These are phyloP conservation scores for Sebastes hubbsi DNA, from an alignment of 2,797 vertebrate genomes.

Conservation along the genomic window DNA sequence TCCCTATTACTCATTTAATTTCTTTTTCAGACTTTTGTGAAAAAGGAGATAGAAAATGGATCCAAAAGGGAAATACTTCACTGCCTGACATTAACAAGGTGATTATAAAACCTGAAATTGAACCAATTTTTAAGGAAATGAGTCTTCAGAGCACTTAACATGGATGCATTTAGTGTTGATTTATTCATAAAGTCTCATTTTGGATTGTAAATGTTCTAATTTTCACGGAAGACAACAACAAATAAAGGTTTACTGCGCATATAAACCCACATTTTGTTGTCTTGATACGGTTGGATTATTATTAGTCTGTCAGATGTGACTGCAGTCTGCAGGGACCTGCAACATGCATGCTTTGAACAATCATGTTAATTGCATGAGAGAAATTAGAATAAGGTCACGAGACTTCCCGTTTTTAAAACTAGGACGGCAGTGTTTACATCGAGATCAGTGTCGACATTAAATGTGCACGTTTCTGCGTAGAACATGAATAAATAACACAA, in stretches of 20 bases:
- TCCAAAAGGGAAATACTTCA: not conserved
- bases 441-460: not conserved
- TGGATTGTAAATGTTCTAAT: conserved; percentile 12
- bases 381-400: not conserved
- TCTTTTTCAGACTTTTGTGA: not conserved
- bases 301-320: not conserved
- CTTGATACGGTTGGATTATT: not conserved
- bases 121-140: conserved; percentile 5
- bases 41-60: not conserved
- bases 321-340: not conserved
- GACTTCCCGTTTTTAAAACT: not conserved
- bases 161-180: not conserved
- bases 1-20: conserved; percentile 4
- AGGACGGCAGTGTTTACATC: not conserved
- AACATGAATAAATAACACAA: conserved; percentile 11
- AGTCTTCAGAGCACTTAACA: not conserved
- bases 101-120: conserved; percentile 25
- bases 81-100: conserved; percentile 21
- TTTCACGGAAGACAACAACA: not conserved
- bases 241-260: not conserved
- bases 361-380: not conserved
- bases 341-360: not conserved
- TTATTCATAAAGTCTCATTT: conserved; percentile 29
- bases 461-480: conserved; percentile 17
- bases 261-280: not conserved